Base-by-base conservation (phyloP, 1,140 invertebrate species). In the Drosophila arawakana region DNA sequence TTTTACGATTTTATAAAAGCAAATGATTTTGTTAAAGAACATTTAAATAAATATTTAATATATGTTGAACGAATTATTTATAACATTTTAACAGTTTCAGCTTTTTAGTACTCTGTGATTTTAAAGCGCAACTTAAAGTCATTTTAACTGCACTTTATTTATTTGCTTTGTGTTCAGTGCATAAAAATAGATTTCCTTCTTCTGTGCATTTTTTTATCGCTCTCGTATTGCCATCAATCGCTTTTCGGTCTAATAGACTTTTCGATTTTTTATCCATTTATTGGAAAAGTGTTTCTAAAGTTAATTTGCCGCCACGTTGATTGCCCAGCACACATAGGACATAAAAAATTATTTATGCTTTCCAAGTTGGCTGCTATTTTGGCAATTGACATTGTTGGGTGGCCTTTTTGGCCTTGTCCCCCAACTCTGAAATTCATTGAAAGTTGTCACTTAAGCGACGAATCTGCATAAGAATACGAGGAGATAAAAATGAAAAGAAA, bases 281-380 rank as follows among this genome's bases (percentile, higher is more conserved):
- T 63, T 65, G 60, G 13, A 57, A 71, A 58, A 39, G 57, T 52
- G 68, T 21, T 75, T 58, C 34, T 37, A 63, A 71, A 75, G 67
- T 63, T 75, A 75, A 75, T 75, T 75, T 75, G 73, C 59, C 73
- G 73, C 73, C 68, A 71, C 67, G 50, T 59, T 75, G 72, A 62
- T 60, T 74, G 58, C 35, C 57, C 35, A 59, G 30, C 66, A 39
- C 69, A 39, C 44, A 52, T 30, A 47, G 65, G 44, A 72, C 61
- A 72, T 76, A 72, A 76, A 72, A 72, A 30, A 76, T 76, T 72
- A 76, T 76, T 76, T 76, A 76, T 76, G 60, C 46, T 71, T n/a
- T 35, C n/a, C 39, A 39, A 71, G 68, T 72, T 72, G 68, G 50
- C 15, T 65, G 62, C 58, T 44, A 65, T 71, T 62, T 61, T 37